phyloP scores from a whole-genome alignment of 2,113 vertebrate species.

The Oreochromis aureus region DNA sequence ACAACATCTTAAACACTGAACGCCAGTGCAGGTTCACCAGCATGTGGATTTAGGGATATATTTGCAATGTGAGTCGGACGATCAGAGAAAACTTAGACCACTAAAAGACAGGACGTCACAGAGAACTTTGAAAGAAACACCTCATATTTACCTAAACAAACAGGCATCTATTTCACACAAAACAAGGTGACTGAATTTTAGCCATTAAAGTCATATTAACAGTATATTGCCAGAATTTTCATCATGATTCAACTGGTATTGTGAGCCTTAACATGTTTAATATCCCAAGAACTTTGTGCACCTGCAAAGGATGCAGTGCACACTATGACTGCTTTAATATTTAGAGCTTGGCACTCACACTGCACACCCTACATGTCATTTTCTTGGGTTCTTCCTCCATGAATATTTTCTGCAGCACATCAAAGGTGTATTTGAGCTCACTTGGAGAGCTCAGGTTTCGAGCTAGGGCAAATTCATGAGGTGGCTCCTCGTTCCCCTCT shows the following conservation, averaged over 20 bases:
- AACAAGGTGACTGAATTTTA: neutral
- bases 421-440: neutral
- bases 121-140: neutral
- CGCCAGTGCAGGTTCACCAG: neutral
- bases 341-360: neutral
- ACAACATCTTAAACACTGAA: neutral
- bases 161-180: neutral
- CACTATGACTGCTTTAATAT: neutral
- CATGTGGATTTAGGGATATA: neutral
- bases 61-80: neutral
- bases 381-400: neutral
- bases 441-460: neutral
- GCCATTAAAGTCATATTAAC: neutral
- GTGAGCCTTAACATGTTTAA: neutral
- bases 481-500: neutral
- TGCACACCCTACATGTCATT: neutral
- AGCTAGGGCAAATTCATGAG: neutral
- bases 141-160: neutral
- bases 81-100: neutral
- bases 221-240: neutral
- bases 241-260: neutral
- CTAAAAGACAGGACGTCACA: neutral
- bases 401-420: neutral
- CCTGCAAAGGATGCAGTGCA: neutral
- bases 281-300: no score